Evolutionary conservation across 2,888 invertebrate species (phyloP).

Genomic region (Pantelozetes paolii): DNA sequence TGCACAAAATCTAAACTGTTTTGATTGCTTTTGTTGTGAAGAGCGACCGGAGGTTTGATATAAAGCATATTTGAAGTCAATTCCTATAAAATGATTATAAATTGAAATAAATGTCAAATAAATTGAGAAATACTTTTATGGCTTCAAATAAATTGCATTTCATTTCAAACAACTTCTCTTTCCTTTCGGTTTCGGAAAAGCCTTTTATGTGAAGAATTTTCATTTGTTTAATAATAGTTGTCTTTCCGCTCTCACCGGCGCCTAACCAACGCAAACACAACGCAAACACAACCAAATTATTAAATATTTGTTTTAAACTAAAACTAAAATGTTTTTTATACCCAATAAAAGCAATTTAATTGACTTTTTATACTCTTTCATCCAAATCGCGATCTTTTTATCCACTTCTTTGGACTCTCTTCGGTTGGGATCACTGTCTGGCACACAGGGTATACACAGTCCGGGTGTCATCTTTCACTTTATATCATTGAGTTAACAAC

Average conservation of each 20-base stretch:
- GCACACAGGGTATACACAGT: conserved; percentile 27
- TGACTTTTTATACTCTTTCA: conserved; percentile 50
- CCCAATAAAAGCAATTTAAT: conserved; percentile 51
- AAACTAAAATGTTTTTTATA: conserved; percentile 37
- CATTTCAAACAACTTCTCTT: conserved; percentile 64
- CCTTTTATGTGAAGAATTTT: conserved; percentile 75
- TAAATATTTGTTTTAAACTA: neutral
- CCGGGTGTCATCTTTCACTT: neutral
- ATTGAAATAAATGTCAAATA: neutral
- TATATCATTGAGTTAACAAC: neutral
- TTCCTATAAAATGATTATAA: conserved; percentile 48
- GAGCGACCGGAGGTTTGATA: conserved; percentile 49
- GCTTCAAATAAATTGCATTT: conserved; percentile 70
- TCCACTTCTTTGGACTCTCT: conserved; percentile 49
- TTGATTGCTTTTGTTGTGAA: conserved; percentile 55
- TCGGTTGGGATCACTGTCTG: conserved; percentile 41
- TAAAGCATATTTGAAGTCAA: conserved; percentile 51
- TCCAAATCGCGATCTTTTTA: conserved; percentile 50
- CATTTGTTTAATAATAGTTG: conserved; percentile 82
- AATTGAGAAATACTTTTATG: conserved; percentile 58
- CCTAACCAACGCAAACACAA: too few relatives aligned
- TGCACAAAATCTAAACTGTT: conserved; percentile 54
- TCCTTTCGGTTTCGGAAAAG: conserved; percentile 67
- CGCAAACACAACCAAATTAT: too few relatives aligned
- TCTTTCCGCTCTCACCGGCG: conserved; percentile 77